Evolutionary conservation across 2,888 invertebrate species (phyloP).

Genomic region (Protonemura montana): DNA sequence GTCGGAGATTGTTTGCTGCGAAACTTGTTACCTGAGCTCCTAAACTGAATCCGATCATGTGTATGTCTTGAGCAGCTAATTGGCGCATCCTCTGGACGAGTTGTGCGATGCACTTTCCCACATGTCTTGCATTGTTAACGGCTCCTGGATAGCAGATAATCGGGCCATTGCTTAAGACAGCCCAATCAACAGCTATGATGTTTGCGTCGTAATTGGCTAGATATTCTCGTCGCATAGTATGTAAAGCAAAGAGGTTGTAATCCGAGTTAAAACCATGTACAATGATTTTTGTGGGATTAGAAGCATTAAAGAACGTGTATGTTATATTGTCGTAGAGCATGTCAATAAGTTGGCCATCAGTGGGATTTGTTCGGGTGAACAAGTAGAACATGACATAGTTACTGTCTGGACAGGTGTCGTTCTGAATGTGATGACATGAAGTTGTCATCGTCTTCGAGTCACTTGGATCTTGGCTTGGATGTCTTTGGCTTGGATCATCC

Average conservation of each 20-base stretch:
- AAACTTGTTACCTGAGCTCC: neutral
- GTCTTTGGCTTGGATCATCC: too few species aligned
- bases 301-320: slow-evolving; percentile 40
- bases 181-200: neutral
- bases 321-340: slow-evolving; percentile 28
- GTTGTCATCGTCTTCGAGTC: neutral
- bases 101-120: neutral
- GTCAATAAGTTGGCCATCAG: neutral
- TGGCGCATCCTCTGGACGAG: neutral
- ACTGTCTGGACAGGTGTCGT: slow-evolving; percentile 13
- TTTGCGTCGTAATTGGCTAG: neutral
- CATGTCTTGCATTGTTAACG: neutral
- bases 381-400: neutral
- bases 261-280: slow-evolving; percentile 33
- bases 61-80: neutral
- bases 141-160: neutral
- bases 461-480: too few species aligned
- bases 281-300: slow-evolving; percentile 43
- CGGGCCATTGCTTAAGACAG: neutral
- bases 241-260: slow-evolving; percentile 15
- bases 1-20: neutral
- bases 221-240: slow-evolving; percentile 9
- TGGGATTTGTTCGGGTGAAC: slow-evolving; percentile 25
- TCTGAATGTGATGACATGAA: neutral
- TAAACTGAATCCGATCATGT: neutral